These are phyloP conservation scores for Dolichotis patagonum DNA, from an alignment of 2,113 vertebrate genomes.

Conservation along the genomic window DNA sequence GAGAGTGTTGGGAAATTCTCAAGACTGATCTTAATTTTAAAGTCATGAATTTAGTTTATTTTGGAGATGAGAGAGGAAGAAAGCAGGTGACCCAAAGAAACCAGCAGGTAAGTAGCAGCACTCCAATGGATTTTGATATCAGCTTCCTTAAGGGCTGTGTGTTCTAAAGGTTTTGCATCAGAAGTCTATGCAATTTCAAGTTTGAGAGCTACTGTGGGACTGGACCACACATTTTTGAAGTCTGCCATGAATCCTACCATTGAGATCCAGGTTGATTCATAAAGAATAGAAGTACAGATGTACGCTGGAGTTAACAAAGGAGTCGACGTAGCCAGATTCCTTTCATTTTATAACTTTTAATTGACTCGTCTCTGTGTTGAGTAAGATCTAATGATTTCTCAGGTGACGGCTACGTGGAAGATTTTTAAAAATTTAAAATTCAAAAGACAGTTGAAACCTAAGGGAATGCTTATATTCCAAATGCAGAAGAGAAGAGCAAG, in stretches of 20 bases:
- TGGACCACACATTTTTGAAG: background rate
- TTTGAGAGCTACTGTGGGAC: background rate
- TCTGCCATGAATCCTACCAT: background rate
- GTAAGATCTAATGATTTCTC: background rate
- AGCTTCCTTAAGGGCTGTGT: background rate
- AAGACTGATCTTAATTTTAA: background rate
- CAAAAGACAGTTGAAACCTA: background rate
- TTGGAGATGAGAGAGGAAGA: background rate
- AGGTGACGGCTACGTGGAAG: background rate
- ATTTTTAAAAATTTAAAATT: background rate
- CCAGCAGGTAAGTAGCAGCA: accelerated
- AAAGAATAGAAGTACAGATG: background rate
- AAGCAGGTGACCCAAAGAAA: background rate
- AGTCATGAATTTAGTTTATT: background rate
- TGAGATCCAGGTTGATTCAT: background rate
- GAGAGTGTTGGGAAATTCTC: background rate
- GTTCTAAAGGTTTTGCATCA: background rate
- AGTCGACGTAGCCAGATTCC: background rate
- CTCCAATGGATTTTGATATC: background rate
- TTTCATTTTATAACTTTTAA: background rate
- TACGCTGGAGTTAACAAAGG: background rate
- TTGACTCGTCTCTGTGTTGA: background rate
- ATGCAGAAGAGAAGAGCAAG: accelerated
- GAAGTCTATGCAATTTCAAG: background rate
- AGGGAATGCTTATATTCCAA: background rate